These are phyloP conservation scores for Drosophila glabriapex DNA, from an alignment of 2,888 invertebrate genomes.

Conservation along the genomic window DNA sequence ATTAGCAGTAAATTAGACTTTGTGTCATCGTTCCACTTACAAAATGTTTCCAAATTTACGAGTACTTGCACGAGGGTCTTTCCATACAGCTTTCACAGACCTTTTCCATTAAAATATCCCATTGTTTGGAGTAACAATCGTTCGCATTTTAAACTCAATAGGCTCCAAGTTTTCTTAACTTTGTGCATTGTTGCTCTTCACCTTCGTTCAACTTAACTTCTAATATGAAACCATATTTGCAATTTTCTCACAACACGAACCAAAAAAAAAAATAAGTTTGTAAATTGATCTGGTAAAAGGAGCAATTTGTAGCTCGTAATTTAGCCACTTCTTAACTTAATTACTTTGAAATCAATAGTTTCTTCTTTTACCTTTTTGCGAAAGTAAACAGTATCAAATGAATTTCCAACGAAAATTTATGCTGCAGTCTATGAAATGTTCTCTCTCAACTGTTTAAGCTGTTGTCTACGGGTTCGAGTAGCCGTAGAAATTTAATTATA, in stretches of 20 bases:
- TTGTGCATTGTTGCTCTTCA: not conserved
- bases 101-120: not conserved
- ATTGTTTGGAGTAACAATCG: not conserved
- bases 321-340: not conserved
- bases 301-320: not conserved
- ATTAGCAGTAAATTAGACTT: constrained; percentile 67
- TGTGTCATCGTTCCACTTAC: constrained; percentile 52
- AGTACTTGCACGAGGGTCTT: constrained; percentile 25
- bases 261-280: not conserved
- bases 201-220: not conserved
- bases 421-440: not conserved
- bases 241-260: not conserved
- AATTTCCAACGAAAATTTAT: not conserved
- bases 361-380: not conserved
- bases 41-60: constrained; percentile 43
- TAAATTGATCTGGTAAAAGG: not conserved
- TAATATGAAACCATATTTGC: not conserved
- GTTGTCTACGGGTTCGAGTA: not conserved
- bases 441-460: not conserved
- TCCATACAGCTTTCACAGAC: constrained; percentile 7
- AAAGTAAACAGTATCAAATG: not conserved
- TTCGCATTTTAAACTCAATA: not conserved
- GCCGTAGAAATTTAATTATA: not conserved
- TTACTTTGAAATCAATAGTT: constrained; percentile 1
- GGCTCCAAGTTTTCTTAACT: not conserved